Conservation (phyloP, 2,797 vertebrate species). For the Spheniscus humboldti region DNA sequence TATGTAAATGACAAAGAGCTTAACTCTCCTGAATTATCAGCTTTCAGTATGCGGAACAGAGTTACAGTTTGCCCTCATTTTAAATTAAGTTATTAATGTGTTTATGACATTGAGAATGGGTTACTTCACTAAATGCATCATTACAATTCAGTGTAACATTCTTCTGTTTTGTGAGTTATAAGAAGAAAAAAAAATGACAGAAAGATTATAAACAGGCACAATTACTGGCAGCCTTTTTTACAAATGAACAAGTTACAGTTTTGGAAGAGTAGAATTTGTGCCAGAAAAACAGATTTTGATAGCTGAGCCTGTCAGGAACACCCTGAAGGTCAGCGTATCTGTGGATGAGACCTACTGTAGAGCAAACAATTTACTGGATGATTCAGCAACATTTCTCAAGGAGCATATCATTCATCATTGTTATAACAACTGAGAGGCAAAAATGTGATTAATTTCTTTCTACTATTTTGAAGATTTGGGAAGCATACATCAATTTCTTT, state of each 20-base stretch:
- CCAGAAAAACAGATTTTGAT: slow-evolving; percentile 62
- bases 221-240: background rate
- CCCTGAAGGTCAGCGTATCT: slow-evolving; percentile 64
- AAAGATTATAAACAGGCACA: slow-evolving; percentile 5
- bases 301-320: slow-evolving; percentile 65
- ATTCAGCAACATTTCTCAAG: slow-evolving; percentile 61
- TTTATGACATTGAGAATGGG: background rate
- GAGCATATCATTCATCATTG: slow-evolving; percentile 59
- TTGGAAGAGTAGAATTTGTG: slow-evolving; percentile 36
- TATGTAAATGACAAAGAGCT: background rate
- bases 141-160: background rate
- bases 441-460: slow-evolving; percentile 70
- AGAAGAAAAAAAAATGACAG: background rate
- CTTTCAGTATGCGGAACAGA: background rate
- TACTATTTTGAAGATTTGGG: slow-evolving; percentile 51
- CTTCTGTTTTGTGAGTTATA: background rate
- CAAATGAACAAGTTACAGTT: slow-evolving; percentile 24
- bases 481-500: slow-evolving; percentile 60
- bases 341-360: slow-evolving; percentile 31
- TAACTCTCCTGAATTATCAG: background rate
- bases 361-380: slow-evolving; percentile 60
- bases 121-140: background rate
- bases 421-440: slow-evolving; percentile 61
- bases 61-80: background rate
- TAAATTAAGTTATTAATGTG: background rate